These are phyloP conservation scores for Trichogramma evanescens DNA, from an alignment of 2,888 invertebrate species.

Conservation along the genomic window DNA sequence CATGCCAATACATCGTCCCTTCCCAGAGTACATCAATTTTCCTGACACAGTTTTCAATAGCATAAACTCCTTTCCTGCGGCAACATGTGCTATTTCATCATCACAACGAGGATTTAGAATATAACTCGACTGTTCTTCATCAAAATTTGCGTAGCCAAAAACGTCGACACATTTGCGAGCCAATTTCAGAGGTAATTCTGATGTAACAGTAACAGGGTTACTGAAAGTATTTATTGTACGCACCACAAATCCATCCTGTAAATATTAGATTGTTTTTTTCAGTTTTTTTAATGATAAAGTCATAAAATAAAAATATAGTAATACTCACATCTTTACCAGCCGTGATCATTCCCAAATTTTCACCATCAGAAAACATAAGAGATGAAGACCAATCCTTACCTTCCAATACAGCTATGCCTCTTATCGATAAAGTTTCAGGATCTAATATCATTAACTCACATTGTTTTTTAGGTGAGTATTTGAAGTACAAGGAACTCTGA, in stretches of 20 bases:
- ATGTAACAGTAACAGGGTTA: constrained; percentile 54
- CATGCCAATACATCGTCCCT: constrained; percentile 77
- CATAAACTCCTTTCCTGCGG: constrained; percentile 86
- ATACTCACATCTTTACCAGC: constrained; percentile 69
- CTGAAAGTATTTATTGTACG: constrained; percentile 61
- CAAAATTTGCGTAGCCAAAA: constrained; percentile 65
- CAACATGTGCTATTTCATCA: constrained; percentile 71
- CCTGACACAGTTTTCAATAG: constrained; percentile 77
- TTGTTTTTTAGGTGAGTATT: constrained; percentile 50
- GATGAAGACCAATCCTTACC: constrained; percentile 45
- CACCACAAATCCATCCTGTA: constrained; percentile 72
- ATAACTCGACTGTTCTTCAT: constrained; percentile 55
- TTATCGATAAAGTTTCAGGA: constrained; percentile 50
- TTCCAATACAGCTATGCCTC: constrained; percentile 47
- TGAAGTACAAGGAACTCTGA: constrained; percentile 75
- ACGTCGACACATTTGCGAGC: constrained; percentile 74
- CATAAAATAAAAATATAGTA: background rate
- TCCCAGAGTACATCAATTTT: constrained; percentile 82
- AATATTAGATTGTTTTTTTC: constrained; percentile 11
- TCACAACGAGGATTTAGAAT: constrained; percentile 56
- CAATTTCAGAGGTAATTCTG: constrained; percentile 62
- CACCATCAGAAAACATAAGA: constrained; percentile 71
- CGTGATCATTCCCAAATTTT: constrained; percentile 69
- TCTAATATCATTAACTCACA: constrained; percentile 45
- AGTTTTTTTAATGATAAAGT: constrained; percentile 1